Evolutionary conservation across 2,797 vertebrate species (phyloP).

Genomic region (Prunella strophiata): DNA sequence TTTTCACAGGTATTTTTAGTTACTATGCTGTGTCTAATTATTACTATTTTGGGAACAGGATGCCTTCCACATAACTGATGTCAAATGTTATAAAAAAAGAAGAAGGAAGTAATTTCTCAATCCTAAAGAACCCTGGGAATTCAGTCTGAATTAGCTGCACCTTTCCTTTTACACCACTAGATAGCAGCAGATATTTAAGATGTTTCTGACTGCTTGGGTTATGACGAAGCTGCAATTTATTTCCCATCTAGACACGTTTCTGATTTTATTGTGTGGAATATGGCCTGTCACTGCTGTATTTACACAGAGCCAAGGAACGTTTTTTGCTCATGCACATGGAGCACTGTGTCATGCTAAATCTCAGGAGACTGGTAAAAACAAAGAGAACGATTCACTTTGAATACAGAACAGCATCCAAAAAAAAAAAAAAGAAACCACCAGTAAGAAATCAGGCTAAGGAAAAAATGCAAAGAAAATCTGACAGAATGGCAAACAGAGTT

Average conservation of each 20-base stretch:
- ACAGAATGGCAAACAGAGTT: neutral
- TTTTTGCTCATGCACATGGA: neutral
- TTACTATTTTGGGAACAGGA: neutral
- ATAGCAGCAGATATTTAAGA: neutral
- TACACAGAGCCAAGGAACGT: neutral
- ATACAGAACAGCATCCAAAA: neutral
- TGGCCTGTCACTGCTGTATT: neutral
- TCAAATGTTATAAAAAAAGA: neutral
- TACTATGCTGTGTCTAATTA: neutral
- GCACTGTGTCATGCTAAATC: neutral
- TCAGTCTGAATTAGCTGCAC: neutral
- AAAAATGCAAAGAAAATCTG: neutral
- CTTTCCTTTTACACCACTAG: constrained; percentile 27
- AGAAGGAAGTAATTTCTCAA: neutral
- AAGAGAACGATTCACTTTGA: neutral
- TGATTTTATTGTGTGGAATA: neutral
- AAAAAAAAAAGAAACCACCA: too few species aligned
- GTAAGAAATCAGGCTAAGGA: neutral
- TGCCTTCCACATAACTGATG: neutral
- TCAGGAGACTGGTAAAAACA: neutral
- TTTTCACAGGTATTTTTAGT: neutral
- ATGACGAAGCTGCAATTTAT: neutral
- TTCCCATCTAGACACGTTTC: neutral
- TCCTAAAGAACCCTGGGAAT: neutral
- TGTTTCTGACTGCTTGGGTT: neutral